phyloP scores from a whole-genome alignment of 2,113 vertebrate species.

The Microtus ochrogaster region DNA sequence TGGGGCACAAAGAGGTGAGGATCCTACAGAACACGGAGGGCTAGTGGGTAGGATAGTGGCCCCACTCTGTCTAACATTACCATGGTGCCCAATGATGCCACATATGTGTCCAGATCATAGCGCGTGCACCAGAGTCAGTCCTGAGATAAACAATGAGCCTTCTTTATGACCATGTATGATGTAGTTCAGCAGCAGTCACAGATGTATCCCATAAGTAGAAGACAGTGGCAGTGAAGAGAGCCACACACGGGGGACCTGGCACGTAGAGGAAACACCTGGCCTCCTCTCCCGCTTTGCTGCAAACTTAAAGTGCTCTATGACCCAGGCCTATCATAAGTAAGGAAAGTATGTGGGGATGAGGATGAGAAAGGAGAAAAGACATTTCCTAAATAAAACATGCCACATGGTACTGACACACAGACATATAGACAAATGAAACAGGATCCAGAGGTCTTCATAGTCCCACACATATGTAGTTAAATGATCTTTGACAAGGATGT shows the following conservation, averaged over 20 bases:
- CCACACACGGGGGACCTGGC: fast-evolving
- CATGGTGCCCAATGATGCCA: background rate
- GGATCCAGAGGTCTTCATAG: background rate
- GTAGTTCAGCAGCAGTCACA: background rate
- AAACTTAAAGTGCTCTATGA: background rate
- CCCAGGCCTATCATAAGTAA: background rate
- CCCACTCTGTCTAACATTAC: background rate
- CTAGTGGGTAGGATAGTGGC: too few species aligned
- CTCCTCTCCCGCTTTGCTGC: background rate
- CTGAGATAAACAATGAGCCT: background rate
- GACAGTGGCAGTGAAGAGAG: background rate
- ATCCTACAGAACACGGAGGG: background rate
- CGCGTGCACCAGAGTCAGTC: background rate
- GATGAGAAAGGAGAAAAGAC: background rate
- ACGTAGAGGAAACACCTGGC: background rate
- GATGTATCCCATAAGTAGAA: too few species aligned
- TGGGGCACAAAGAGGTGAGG: too few species aligned
- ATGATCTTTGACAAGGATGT: background rate
- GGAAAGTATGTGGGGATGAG: background rate
- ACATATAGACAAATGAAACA: background rate
- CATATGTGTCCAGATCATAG: too few species aligned
- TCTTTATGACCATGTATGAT: too few species aligned
- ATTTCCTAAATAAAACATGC: background rate
- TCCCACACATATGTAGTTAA: background rate
- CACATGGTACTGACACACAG: background rate